Percentiles rank a stretch among this genome's conserved stretches.
These are phyloP conservation scores for Austrofundulus limnaeus DNA, from an alignment of 2,113 vertebrate genomes.

Conservation along the genomic window DNA sequence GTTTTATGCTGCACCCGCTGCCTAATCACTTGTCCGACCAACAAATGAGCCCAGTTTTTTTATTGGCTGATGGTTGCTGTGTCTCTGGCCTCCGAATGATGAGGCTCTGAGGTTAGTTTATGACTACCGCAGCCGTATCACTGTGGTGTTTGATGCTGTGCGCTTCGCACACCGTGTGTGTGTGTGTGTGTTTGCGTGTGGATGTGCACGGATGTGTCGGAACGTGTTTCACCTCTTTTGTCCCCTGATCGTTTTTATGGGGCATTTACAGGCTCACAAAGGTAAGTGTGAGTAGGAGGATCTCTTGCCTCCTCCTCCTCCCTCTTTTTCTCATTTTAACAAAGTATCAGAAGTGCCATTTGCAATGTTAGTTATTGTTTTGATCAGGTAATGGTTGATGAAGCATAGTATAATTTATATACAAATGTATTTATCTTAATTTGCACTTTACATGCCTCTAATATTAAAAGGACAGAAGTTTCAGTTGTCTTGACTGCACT, in stretches of 20 bases:
- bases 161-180: background rate
- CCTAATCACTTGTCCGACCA: slow-evolving; percentile 32
- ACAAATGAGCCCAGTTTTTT: slow-evolving; percentile 24
- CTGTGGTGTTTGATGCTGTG: slow-evolving; percentile 45
- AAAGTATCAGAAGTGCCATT: background rate
- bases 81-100: slow-evolving; percentile 44
- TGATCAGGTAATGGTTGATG: slow-evolving; percentile 20
- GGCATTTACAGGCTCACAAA: slow-evolving; percentile 24
- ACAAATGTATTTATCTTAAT: slow-evolving; percentile 19
- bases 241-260: slow-evolving; percentile 51
- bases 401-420: slow-evolving; percentile 27
- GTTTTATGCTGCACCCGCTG: background rate
- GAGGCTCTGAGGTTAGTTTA: slow-evolving; percentile 50
- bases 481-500: background rate
- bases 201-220: slow-evolving; percentile 6
- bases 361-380: slow-evolving; percentile 22
- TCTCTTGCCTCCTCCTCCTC: slow-evolving; percentile 25
- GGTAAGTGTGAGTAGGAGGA: slow-evolving; percentile 12
- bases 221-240: slow-evolving; percentile 48
- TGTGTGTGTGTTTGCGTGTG: background rate
- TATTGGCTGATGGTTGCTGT: slow-evolving; percentile 45
- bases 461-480: background rate
- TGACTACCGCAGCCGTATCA: slow-evolving; percentile 30
- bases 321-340: slow-evolving; percentile 23
- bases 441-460: background rate